phyloP scores from a whole-genome alignment of 2,888 invertebrate genomes.

The Phrixothrix hirtus region DNA sequence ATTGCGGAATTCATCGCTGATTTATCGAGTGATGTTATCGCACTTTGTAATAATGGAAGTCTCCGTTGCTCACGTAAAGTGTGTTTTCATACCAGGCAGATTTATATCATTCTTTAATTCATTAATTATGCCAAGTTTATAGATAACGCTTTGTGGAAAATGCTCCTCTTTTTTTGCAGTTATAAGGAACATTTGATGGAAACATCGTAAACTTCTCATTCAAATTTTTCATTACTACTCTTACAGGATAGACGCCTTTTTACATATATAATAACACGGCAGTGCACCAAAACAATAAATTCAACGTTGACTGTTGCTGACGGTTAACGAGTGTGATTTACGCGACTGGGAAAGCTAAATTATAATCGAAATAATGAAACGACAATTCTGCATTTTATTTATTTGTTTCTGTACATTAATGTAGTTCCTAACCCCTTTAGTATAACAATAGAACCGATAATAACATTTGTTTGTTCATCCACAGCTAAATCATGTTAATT shows the following conservation, averaged over 20 bases:
- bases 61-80: no score
- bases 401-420: conserved; percentile 29
- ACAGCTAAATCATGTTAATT: conserved; percentile 20
- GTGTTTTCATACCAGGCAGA: no score
- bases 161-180: no score
- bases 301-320: conserved; percentile 40
- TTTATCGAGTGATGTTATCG: conserved; percentile 51
- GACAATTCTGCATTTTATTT: conserved; percentile 37
- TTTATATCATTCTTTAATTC: no score
- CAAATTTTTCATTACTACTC: conserved; percentile 1
- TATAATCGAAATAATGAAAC: conserved; percentile 43
- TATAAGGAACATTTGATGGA: no score
- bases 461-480: conserved; percentile 26
- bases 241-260: conserved; percentile 14
- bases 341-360: conserved; percentile 39
- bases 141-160: no score
- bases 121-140: no score
- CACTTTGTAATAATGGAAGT: conserved; percentile 32
- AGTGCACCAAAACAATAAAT: conserved; percentile 39
- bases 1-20: conserved; percentile 50
- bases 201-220: no score
- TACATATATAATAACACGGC: conserved; percentile 31
- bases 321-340: conserved; percentile 40
- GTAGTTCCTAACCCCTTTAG: conserved; percentile 24
- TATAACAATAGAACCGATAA: conserved; percentile 23